A percentile compares a stretch with the other conserved stretches of the same genome.
Evolutionary conservation across 1,140 invertebrate genomes (phyloP).

Genomic region (Drosophila willistoni): DNA sequence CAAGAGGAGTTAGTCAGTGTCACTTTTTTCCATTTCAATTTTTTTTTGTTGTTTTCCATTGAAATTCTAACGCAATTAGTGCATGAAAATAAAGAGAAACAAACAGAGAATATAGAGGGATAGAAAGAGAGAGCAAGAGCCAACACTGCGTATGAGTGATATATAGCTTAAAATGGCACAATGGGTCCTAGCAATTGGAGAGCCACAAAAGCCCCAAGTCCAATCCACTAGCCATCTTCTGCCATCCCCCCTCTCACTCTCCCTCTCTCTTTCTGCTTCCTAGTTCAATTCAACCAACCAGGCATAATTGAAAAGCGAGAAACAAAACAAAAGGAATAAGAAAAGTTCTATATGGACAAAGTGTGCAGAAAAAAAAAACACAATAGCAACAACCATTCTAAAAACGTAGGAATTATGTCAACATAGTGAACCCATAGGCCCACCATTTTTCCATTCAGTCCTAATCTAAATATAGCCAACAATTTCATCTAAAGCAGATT

Average conservation of each 20-base stretch:
- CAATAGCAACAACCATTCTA: neutral
- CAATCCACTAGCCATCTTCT: neutral
- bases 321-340: conserved; percentile 27
- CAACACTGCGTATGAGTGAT: conserved; percentile 79
- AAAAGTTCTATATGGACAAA: conserved; percentile 17
- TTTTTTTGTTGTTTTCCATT: conserved; percentile 40
- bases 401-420: conserved; percentile 61
- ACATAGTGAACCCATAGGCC: conserved; percentile 55
- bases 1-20: neutral
- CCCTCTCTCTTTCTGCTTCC: neutral
- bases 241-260: no score
- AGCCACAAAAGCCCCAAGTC: conserved; percentile 15
- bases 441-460: no score
- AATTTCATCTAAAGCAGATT: no score
- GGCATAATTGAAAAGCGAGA: conserved; percentile 69
- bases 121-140: conserved; percentile 21
- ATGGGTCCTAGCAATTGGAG: conserved; percentile 17
- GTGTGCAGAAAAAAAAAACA: conserved; percentile 29
- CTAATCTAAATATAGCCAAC: neutral
- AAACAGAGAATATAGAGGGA: neutral
- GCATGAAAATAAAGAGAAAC: conserved; percentile 72
- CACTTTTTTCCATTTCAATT: conserved; percentile 17
- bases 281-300: conserved; percentile 22
- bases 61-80: conserved; percentile 81
- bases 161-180: conserved; percentile 72